These are phyloP conservation scores for Caenorhabditis sp. DNA, from an alignment of 2,888 invertebrate species.

Conservation along the genomic window DNA sequence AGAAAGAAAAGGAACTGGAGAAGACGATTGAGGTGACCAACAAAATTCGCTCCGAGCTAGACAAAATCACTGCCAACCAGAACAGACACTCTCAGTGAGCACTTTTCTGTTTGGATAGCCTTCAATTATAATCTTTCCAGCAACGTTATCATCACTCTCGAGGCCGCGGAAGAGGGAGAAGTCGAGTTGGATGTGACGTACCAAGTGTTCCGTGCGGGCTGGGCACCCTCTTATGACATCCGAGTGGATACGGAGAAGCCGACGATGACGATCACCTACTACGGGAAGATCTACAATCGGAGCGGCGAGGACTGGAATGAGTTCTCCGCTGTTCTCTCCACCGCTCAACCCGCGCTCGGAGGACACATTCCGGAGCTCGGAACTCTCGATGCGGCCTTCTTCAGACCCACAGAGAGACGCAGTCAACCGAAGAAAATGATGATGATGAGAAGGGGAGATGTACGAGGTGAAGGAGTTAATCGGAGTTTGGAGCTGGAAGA, in stretches of 20 bases:
- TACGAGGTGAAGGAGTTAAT: no score
- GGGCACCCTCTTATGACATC: constrained; percentile 74
- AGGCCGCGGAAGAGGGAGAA: constrained; percentile 12
- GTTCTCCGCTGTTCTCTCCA: constrained; percentile 63
- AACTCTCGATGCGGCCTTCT: constrained; percentile 71
- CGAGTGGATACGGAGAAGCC: constrained; percentile 64
- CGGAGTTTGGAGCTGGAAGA: not conserved
- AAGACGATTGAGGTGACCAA: constrained; percentile 1
- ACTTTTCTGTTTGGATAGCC: no score
- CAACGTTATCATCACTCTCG: constrained; percentile 1
- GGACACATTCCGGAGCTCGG: constrained; percentile 72
- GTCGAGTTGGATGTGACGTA: constrained; percentile 47
- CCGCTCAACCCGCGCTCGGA: constrained; percentile 71
- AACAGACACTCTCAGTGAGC: not conserved
- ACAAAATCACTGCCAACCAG: not conserved
- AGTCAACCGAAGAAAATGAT: not conserved
- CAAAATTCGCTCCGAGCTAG: not conserved
- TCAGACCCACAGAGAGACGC: not conserved
- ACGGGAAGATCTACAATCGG: constrained; percentile 69
- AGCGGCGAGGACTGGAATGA: constrained; percentile 80
- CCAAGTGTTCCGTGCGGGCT: constrained; percentile 67
- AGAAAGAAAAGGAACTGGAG: constrained; percentile 16
- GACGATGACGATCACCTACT: constrained; percentile 38
- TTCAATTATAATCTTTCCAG: not conserved
- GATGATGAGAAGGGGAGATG: not conserved